Evolutionary conservation across 2,113 vertebrate genomes (phyloP).

Genomic region (Copsychus sechellarum): DNA sequence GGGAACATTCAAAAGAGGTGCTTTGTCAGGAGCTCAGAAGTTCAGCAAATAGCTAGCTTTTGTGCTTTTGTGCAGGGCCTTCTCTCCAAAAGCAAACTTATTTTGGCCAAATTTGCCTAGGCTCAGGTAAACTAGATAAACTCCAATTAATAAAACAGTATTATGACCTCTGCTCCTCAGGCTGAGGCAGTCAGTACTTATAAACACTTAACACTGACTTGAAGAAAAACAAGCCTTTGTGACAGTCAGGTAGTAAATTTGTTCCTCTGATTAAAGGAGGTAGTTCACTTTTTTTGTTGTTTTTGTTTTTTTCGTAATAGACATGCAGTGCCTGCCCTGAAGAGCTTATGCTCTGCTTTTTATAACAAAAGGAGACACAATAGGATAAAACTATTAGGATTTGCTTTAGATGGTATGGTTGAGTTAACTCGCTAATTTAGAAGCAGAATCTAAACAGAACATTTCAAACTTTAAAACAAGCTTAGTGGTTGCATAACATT

Average conservation of each 20-base stretch:
- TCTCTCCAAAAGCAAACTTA: not conserved
- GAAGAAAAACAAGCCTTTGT: not conserved
- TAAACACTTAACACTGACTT: not conserved
- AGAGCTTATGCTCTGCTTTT: not conserved
- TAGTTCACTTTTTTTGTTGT: not conserved
- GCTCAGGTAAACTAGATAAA: not conserved
- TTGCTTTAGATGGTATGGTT: not conserved
- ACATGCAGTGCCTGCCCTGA: not conserved
- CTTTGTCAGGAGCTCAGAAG: not conserved
- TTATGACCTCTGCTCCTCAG: not conserved
- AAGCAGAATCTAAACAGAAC: not conserved
- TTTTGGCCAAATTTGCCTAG: not conserved
- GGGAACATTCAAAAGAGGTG: not conserved
- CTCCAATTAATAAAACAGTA: not conserved
- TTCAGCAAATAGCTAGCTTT: not conserved
- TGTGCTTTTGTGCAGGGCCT: not conserved
- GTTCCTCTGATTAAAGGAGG: not conserved
- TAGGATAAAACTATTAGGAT: not conserved
- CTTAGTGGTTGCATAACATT: slow-evolving; percentile 26
- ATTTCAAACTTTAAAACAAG: slow-evolving; percentile 26
- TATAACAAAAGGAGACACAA: not conserved
- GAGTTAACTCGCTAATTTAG: not conserved
- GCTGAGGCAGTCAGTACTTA: not conserved
- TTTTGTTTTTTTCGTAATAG: not conserved
- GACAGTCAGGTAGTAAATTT: not conserved